Percentiles rank a stretch among this genome's conserved stretches.
These are phyloP conservation scores for Sorex fumeus DNA, from an alignment of 2,113 vertebrate species.

Conservation along the genomic window DNA sequence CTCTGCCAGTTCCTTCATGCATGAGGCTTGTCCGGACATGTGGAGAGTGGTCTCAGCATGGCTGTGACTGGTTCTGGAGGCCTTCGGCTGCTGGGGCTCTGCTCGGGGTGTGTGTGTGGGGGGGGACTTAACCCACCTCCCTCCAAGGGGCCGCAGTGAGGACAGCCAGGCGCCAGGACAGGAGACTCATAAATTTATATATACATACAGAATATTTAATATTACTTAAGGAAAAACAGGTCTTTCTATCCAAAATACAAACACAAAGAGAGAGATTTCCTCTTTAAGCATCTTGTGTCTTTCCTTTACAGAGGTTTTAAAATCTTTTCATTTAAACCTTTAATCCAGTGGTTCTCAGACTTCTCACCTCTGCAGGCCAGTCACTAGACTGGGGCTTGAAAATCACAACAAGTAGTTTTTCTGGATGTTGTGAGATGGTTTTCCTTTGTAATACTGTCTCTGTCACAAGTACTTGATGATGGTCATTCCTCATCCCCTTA, in stretches of 20 bases:
- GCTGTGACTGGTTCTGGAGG: too few species aligned
- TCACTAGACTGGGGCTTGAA: background rate
- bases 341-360: background rate
- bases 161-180: too few species aligned
- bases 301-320: constrained; percentile 2
- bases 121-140: too few species aligned
- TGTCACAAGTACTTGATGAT: background rate
- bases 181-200: too few species aligned
- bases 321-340: constrained; percentile 2
- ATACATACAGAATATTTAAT: background rate
- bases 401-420: constrained; percentile 24
- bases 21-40: too few species aligned
- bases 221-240: background rate
- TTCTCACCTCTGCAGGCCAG: too few species aligned
- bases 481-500: background rate
- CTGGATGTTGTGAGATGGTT: background rate
- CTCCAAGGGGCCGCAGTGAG: too few species aligned
- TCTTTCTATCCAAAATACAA: background rate
- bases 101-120: too few species aligned
- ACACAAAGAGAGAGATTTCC: background rate
- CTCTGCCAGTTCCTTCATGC: too few species aligned
- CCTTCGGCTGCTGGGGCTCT: too few species aligned
- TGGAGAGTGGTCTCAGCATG: too few species aligned
- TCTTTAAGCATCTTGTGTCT: background rate
- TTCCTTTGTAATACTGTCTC: background rate